Evolutionary conservation across 2,797 vertebrate genomes (phyloP), one percentile per base, ranked within the genome.

Genomic region (Cyprinodon diabolis): DNA sequence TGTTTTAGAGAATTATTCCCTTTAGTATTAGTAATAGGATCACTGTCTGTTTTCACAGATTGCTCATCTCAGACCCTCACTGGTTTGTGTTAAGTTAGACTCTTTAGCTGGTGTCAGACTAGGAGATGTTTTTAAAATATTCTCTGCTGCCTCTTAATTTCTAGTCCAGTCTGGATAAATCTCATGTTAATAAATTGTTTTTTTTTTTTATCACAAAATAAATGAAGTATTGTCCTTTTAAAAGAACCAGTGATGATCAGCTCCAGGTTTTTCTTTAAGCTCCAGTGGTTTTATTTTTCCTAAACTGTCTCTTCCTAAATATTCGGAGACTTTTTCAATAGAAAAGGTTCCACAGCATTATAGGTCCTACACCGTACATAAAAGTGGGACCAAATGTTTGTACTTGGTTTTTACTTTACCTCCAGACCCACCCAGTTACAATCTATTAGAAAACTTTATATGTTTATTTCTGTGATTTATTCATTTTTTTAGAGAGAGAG

Each of bases 331-430:
- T 30, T 37, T 17, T 60, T 7, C 3, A 60, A 25, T 62, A 62
- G 58, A 63, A 63, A 21, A 63, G 11, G 60, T 40, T 37, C 37
- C 60, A 62, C 60, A 62, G 60, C 58, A 43, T 62, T 21, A 62
- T 17, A 37, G 58, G 21, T 11, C 58, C 19, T 62, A 17, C 19
- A 12, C 58, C 35, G 17, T 40, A 43, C 37, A 21, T 17, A 62
- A 6, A 35, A 40, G 17, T 62, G 58, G 58, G 58, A 43, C 40
- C 37, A n/a, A 35, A 4, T 40, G 17, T 62, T n/a, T 62, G 6
- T 8, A n/a, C 9, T n/a, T 54, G 8, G 21, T 54, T 10, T 21
- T 54, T 54, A 54, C 6, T 54, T 54, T 52, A 17, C 21, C 21
- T 52, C 19, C 19, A 52, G 19, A 5, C 17, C 4, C 51, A 30